A percentile compares a stretch with the other conserved stretches of the same genome.
These are phyloP conservation scores for Astyanax mexicanus DNA, from an alignment of 2,797 vertebrate species.

Conservation along the genomic window DNA sequence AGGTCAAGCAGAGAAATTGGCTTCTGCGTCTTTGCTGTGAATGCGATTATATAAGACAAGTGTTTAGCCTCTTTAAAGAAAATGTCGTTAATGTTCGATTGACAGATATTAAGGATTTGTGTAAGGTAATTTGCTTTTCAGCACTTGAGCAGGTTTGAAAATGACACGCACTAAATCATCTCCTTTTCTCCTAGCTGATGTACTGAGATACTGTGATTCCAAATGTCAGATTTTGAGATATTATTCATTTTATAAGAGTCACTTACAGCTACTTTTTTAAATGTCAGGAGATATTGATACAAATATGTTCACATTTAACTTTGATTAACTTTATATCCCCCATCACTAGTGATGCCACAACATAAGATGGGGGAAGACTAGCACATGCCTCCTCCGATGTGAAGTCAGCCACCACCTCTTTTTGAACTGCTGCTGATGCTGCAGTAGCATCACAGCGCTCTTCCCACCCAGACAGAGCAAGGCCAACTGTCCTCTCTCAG, in stretches of 20 bases:
- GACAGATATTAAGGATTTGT: neutral
- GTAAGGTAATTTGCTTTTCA: neutral
- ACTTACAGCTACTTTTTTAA: neutral
- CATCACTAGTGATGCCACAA: too few relatives aligned
- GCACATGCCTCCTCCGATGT: too few relatives aligned
- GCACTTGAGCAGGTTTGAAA: neutral
- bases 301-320: too few relatives aligned
- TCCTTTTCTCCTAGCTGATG: neutral
- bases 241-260: neutral
- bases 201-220: neutral
- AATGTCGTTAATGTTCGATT: neutral
- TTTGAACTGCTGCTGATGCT: too few relatives aligned
- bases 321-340: too few relatives aligned
- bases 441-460: too few relatives aligned
- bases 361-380: too few relatives aligned
- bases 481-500: too few relatives aligned
- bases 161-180: neutral
- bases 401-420: too few relatives aligned
- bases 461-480: too few relatives aligned
- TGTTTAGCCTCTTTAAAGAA: neutral
- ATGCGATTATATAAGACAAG: neutral
- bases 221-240: conserved; percentile 2
- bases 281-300: neutral
- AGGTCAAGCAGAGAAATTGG: neutral
- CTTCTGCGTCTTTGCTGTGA: neutral